A percentile compares a stretch with the other conserved stretches of the same genome.
phyloP scores from a whole-genome alignment of 2,113 vertebrate species.

The Laticauda colubrina region DNA sequence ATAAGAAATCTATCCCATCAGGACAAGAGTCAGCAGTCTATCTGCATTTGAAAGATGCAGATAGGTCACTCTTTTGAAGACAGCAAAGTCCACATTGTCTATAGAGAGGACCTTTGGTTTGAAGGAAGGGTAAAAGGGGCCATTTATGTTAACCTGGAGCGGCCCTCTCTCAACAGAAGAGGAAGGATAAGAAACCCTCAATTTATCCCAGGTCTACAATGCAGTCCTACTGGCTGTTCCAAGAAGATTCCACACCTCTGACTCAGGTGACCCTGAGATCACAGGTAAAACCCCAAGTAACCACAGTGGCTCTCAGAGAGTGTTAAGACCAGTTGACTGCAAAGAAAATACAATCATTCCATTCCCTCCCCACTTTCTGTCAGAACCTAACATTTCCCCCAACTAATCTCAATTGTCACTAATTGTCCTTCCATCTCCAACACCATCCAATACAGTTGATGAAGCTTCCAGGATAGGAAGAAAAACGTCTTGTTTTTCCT shows the following conservation, averaged over 20 bases:
- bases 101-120: no score
- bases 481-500: background rate
- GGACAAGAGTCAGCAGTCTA: no score
- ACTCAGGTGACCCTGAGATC: background rate
- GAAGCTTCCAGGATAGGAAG: background rate
- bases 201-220: background rate
- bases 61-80: no score
- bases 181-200: no score
- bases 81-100: no score
- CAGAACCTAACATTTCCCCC: background rate
- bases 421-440: background rate
- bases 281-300: background rate
- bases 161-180: no score
- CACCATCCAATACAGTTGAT: background rate
- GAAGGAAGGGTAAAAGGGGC: background rate
- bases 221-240: background rate
- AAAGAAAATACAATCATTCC: background rate
- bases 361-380: background rate
- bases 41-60: no score
- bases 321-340: background rate
- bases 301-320: background rate
- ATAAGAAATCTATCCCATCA: background rate
- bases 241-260: background rate
- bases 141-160: background rate
- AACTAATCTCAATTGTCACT: background rate